phyloP scores from a whole-genome alignment of 1,140 invertebrate species.

The Zaprionus davidi region DNA sequence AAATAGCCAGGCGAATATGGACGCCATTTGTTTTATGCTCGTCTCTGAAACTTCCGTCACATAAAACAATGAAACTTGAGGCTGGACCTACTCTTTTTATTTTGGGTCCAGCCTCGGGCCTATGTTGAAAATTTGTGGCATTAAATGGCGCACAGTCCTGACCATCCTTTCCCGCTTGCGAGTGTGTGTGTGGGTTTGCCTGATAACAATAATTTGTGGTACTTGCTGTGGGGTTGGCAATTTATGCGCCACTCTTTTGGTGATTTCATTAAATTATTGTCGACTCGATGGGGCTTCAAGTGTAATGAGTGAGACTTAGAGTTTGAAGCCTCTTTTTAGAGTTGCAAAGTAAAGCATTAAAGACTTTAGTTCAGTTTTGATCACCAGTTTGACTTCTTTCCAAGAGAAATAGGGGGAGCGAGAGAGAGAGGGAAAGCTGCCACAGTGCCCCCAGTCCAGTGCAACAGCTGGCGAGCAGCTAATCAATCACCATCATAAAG shows the following conservation, averaged over 20 bases:
- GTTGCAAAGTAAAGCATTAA: not conserved
- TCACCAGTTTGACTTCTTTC: slow-evolving; percentile 25
- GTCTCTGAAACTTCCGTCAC: slow-evolving; percentile 11
- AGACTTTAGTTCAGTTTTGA: slow-evolving; percentile 10
- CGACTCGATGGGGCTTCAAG: slow-evolving; percentile 1
- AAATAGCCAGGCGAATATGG: slow-evolving; percentile 60
- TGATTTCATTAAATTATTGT: slow-evolving; percentile 62
- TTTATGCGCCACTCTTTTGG: slow-evolving; percentile 38
- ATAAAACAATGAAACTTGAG: slow-evolving; percentile 52
- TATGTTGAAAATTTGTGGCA: slow-evolving; percentile 28
- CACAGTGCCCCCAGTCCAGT: not conserved
- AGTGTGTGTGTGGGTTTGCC: slow-evolving; percentile 28
- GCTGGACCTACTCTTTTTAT: slow-evolving; percentile 20
- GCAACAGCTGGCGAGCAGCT: slow-evolving; percentile 27
- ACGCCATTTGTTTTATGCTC: slow-evolving; percentile 53
- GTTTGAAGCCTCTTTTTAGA: not conserved
- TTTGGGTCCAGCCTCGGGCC: slow-evolving; percentile 4
- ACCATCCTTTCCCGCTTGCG: not conserved
- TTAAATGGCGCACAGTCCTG: slow-evolving; percentile 19
- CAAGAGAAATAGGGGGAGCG: no score
- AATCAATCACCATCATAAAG: slow-evolving; percentile 59
- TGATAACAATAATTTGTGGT: slow-evolving; percentile 58
- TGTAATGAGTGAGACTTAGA: not conserved
- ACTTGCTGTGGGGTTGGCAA: slow-evolving; percentile 37
- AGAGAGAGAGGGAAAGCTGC: no score